These are phyloP conservation scores for Amaurobius ferox DNA, from an alignment of 2,888 invertebrate genomes.

Conservation along the genomic window DNA sequence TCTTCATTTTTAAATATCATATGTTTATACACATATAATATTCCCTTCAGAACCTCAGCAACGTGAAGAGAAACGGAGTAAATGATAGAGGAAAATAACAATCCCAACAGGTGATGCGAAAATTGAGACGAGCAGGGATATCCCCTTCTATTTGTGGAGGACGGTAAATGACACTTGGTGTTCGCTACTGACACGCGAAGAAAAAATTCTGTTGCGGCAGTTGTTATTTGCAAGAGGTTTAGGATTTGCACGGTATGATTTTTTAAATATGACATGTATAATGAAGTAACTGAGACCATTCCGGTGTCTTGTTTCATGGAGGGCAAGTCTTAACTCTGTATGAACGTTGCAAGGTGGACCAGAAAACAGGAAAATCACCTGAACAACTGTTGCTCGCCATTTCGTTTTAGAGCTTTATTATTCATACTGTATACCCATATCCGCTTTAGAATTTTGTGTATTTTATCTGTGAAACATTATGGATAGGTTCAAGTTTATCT, in stretches of 20 bases:
- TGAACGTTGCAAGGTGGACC: no score
- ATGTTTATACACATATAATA: slow-evolving; percentile 56
- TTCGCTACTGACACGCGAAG: background rate
- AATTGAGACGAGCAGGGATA: slow-evolving; percentile 44
- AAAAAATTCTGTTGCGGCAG: slow-evolving; percentile 10
- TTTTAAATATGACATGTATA: background rate
- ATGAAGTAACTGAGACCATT: background rate
- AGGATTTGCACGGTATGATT: background rate
- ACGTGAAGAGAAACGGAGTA: slow-evolving; percentile 17
- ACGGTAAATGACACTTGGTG: slow-evolving; percentile 56
- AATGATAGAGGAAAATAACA: slow-evolving; percentile 58
- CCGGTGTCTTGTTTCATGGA: background rate
- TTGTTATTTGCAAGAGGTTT: background rate
- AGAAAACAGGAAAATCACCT: no score
- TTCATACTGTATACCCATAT: no score
- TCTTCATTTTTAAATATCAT: slow-evolving; percentile 49
- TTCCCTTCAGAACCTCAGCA: slow-evolving; percentile 42
- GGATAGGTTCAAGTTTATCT: no score
- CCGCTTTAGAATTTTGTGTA: no score
- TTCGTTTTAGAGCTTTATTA: no score
- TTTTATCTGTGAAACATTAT: no score
- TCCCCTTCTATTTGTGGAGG: slow-evolving; percentile 53
- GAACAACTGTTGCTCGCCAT: no score
- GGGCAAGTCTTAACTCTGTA: no score
- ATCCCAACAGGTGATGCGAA: slow-evolving; percentile 43